phyloP scores from a whole-genome alignment of 1,140 invertebrate species.

The Cryptotermes secundus region DNA sequence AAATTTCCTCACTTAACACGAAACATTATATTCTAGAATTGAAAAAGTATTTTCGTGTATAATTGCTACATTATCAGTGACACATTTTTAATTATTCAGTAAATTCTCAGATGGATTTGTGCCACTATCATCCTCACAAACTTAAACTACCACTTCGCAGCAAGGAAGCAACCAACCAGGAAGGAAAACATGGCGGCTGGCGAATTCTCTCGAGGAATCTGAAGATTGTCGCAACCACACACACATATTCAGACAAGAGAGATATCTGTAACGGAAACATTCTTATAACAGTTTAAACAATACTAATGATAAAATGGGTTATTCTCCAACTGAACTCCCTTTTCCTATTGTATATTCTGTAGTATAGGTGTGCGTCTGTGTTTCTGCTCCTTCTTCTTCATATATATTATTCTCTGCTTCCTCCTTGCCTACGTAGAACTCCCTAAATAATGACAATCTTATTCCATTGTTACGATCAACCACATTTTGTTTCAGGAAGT shows the following conservation, averaged over 20 bases:
- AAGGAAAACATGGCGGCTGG: slow-evolving; percentile 5
- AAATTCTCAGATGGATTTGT: not conserved
- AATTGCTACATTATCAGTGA: no score
- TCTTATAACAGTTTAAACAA: slow-evolving; percentile 18
- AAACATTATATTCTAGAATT: no score
- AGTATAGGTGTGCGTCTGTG: not conserved
- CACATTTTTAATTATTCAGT: no score
- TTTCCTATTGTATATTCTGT: not conserved
- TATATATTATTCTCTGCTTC: slow-evolving; percentile 10
- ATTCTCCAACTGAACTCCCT: not conserved
- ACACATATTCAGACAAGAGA: not conserved
- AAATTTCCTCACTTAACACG: no score
- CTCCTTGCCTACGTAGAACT: not conserved
- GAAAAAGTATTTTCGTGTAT: no score
- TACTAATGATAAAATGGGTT: slow-evolving; percentile 18
- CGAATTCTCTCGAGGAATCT: slow-evolving; percentile 4
- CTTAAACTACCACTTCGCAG: not conserved
- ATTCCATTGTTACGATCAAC: slow-evolving; percentile 18
- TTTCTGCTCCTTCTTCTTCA: not conserved
- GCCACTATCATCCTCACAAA: not conserved
- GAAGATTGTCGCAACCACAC: slow-evolving; percentile 1
- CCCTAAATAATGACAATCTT: slow-evolving; percentile 8
- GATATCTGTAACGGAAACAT: slow-evolving; percentile 16
- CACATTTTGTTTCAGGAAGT: not conserved
- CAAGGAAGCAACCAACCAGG: not conserved